Evolutionary conservation across 2,797 vertebrate species (phyloP), one percentile per base, ranked within the genome.

Genomic region (Dromococcyx pavoninus): DNA sequence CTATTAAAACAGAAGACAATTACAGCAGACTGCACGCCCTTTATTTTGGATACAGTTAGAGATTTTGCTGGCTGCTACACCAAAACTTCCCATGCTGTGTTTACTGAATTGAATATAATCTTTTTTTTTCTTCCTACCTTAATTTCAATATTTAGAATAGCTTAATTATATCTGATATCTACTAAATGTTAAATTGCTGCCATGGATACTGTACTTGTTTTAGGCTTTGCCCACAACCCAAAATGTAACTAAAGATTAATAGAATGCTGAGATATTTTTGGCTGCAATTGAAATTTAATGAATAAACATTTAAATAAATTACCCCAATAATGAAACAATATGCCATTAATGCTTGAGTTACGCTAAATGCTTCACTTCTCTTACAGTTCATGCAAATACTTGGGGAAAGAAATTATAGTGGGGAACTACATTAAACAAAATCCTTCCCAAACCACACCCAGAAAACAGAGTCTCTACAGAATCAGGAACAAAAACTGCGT

Each of bases 161-260:
- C 84, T 94, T 93, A 94, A 97, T 96, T 95, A 95, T 95, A 96
- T 97, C 95, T 96, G 95, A 95, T 95, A 96, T 91, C 96, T 96
- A 85, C 94, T 94, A 95, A 94, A 96, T 70, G 95, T 88, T 95
- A 96, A 90, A 95, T 91, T 91, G 94, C 92, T 95, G 88, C 92
- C 92, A 94, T 94, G 94, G 95, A 96, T 96, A 97, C 94, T 91
- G 92, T 94, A 96, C 88, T 96, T 91, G 71, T 91, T 96, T 94
- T 92, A 93, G 72, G 81, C 46, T 95, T 97, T 96, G 94, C 96
- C 94, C 91, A 91, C 89, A 91, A 92, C 88, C 67, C 87, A 88
- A 94, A 95, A 89, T 74, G 91, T 96, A 96, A 96, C 77, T 91
- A 72, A 93, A 94, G 96, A 91, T 88, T 96, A 96, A 96, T 92